Evolutionary conservation across 2,113 vertebrate genomes (phyloP), one percentile per base, ranked within the genome.

Genomic region (Ctenomys sociabilis): DNA sequence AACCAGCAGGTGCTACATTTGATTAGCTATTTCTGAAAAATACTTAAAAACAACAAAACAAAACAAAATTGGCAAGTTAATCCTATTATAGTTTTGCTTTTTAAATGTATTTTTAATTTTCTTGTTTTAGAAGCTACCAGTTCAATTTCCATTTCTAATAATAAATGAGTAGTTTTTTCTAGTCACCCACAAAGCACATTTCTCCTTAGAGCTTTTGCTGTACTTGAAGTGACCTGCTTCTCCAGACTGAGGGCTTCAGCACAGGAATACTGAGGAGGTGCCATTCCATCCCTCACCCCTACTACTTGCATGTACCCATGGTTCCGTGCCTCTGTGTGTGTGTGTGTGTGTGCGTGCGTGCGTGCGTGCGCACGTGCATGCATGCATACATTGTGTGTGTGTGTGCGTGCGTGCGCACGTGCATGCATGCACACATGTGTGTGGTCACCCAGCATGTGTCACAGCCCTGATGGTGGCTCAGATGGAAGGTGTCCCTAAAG

Each of bases 41-140:
- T 37, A 82, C 43, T 52, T 52, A 9, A 85, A 43, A 37, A 52
- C 16, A 5, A 57, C 54, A 57, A 19, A 57, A 57, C 3, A 57
- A 57, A 57, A 57, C 52, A 2, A 68, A 32, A 21, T 21, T 32
- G 59, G 30, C 40, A 68, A 66, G 11, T 68, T 35, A 82, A 10
- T 77, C 26, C 40, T 82, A 52, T 13, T 61, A 81, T 2, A 68
- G 3, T 82, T 68, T 72, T 88, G 19, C 49, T 78, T 73, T 78
- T 70, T n/a, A 2, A 78, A 66, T 17, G 16, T 86, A 70, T 40
- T 94, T 66, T 17, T 92, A 87, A 77, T 73, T 80, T 86, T 5
- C 32, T 90, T 95, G 19, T 40, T 87, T 95, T 92, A 78, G 88
- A 68, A 95, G 57, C 43, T 52, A n/a, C 49, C 61, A 28, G n/a